These are phyloP conservation scores for Heterodera filipjevi DNA, from an alignment of 2,888 invertebrate species.

Conservation along the genomic window DNA sequence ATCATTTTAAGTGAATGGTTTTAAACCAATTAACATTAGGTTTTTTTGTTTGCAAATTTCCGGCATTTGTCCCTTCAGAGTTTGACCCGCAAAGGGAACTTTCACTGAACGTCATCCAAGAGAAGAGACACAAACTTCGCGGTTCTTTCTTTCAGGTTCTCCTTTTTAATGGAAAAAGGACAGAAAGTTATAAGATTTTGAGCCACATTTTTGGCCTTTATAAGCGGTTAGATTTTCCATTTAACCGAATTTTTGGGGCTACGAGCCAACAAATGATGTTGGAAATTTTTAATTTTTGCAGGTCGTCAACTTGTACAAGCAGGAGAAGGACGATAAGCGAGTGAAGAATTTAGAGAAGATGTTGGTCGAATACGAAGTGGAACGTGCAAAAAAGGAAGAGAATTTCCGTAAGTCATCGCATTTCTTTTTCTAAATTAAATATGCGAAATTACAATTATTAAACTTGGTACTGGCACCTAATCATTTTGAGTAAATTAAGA, in stretches of 20 bases:
- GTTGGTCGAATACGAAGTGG: slow-evolving; percentile 48
- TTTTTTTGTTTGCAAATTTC: background rate
- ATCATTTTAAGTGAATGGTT: too few relatives aligned
- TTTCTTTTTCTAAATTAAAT: too few relatives aligned
- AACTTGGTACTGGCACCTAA: too few relatives aligned
- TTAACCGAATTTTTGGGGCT: too few relatives aligned
- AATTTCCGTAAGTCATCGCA: slow-evolving; percentile 49
- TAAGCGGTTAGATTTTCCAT: too few relatives aligned
- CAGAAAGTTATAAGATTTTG: background rate
- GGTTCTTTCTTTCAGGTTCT: slow-evolving; percentile 42
- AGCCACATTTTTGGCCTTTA: background rate
- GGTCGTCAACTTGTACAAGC: slow-evolving; percentile 43
- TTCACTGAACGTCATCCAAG: slow-evolving; percentile 44
- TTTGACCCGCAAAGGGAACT: slow-evolving; percentile 42
- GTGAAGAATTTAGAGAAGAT: slow-evolving; percentile 44
- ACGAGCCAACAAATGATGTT: too few relatives aligned
- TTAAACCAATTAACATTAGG: too few relatives aligned
- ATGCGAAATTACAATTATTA: too few relatives aligned
- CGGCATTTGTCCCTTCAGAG: slow-evolving; percentile 36
- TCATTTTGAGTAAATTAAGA: too few relatives aligned
- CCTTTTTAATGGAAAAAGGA: background rate
- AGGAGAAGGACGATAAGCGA: slow-evolving; percentile 40
- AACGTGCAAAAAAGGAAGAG: slow-evolving; percentile 45
- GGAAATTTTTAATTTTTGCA: background rate
- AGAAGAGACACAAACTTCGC: slow-evolving; percentile 49